Evolutionary conservation across 2,888 invertebrate species (phyloP).

Genomic region (Labia minor): DNA sequence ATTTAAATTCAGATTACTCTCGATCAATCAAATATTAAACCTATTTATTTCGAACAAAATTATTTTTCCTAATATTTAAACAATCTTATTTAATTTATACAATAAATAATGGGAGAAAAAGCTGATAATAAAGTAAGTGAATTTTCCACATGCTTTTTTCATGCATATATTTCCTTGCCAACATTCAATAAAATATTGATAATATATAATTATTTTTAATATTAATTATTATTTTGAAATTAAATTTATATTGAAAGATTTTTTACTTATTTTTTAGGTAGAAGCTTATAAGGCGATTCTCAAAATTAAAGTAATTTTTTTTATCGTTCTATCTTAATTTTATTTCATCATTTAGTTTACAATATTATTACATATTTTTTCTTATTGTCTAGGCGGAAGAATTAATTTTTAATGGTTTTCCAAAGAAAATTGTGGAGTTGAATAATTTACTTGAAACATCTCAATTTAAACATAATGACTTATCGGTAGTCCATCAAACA

Average conservation of each 20-base stretch:
- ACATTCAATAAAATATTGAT: too few species aligned
- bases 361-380: too few species aligned
- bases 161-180: not conserved
- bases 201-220: too few species aligned
- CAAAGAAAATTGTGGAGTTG: conserved; percentile 82
- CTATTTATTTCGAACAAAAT: not conserved
- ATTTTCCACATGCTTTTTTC: not conserved
- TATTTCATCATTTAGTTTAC: not conserved
- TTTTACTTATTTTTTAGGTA: conserved; percentile 48
- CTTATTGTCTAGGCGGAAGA: conserved; percentile 59
- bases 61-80: not conserved
- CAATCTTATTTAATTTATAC: not conserved
- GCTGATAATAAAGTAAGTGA: not conserved
- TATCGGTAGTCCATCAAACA: conserved; percentile 65
- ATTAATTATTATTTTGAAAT: too few species aligned
- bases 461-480: conserved; percentile 66
- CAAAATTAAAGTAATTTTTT: conserved; percentile 54
- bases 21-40: too few species aligned
- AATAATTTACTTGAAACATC: conserved; percentile 76
- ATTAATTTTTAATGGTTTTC: conserved; percentile 79
- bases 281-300: conserved; percentile 83
- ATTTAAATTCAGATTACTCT: too few species aligned
- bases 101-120: not conserved
- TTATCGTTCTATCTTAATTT: not conserved
- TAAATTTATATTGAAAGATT: not conserved